Conservation (phyloP, 2,113 vertebrate species). For the Phasianus colchicus region DNA sequence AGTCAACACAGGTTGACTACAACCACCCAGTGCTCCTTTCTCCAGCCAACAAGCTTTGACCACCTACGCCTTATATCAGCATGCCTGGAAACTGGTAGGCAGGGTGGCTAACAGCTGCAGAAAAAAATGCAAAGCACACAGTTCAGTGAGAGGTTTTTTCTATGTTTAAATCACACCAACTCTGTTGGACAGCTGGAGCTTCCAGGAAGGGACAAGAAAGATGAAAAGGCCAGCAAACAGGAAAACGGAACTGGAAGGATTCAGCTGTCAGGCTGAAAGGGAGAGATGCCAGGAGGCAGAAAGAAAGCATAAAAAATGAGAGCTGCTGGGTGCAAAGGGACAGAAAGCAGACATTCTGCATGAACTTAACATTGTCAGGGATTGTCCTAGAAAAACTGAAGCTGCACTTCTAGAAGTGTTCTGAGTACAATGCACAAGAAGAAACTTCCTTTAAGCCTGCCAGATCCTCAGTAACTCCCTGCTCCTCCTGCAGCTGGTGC, state of each 20-base stretch:
- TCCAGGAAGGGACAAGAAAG: constrained; percentile 2
- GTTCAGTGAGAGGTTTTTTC: not conserved
- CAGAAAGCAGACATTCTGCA: constrained; percentile 12
- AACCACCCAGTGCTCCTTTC: not conserved
- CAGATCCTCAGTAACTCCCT: not conserved
- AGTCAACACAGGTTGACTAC: not conserved
- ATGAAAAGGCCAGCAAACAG: not conserved
- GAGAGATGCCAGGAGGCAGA: not conserved
- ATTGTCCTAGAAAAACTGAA: not conserved
- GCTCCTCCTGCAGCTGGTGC: not conserved
- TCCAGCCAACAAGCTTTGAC: not conserved
- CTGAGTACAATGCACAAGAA: not conserved
- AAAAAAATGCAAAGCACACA: not conserved
- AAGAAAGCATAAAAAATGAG: constrained; percentile 9
- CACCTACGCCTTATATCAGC: not conserved
- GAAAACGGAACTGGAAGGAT: constrained; percentile 14
- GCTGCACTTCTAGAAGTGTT: not conserved
- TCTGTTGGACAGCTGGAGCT: not conserved
- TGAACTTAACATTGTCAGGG: not conserved
- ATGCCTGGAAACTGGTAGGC: not conserved
- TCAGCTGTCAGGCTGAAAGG: not conserved
- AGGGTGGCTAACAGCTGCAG: not conserved
- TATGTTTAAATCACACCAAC: not conserved
- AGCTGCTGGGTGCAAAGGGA: not conserved
- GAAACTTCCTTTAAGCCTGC: not conserved